phyloP scores from a whole-genome alignment of 92 coral and sea anemone genomes.

The Zoanthus sociatus region DNA sequence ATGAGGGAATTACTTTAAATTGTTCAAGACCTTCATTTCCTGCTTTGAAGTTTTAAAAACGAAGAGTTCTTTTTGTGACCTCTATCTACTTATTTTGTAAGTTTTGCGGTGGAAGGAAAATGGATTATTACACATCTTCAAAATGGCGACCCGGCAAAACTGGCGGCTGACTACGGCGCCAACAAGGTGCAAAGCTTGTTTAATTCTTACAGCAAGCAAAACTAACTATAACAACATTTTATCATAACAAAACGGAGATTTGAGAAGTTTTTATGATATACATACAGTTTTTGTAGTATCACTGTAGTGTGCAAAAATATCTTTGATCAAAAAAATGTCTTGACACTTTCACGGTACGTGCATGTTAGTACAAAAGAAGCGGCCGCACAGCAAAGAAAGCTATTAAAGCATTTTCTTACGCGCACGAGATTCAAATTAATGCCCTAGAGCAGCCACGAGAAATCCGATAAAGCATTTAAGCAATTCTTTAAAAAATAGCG shows the following conservation, averaged over 20 bases:
- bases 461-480: background rate
- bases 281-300: background rate
- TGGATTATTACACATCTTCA: slow-evolving; percentile 90
- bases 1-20: background rate
- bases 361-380: slow-evolving; percentile 13
- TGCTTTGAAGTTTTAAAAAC: background rate
- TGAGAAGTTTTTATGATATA: slow-evolving; percentile 11
- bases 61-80: slow-evolving; percentile 11
- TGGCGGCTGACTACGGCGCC: slow-evolving; percentile 57
- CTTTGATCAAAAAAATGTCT: slow-evolving; percentile 9
- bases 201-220: slow-evolving; percentile 40
- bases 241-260: slow-evolving; percentile 61
- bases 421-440: slow-evolving; percentile 12
- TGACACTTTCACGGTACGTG: slow-evolving; percentile 33
- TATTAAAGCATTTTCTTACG: slow-evolving; percentile 27
- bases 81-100: slow-evolving; percentile 35
- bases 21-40: background rate
- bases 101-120: slow-evolving; percentile 57
- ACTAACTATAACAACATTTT: slow-evolving; percentile 22
- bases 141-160: slow-evolving; percentile 72
- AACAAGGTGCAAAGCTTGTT: slow-evolving; percentile 49
- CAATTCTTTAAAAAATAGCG: background rate
- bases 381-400: slow-evolving; percentile 16
- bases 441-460: slow-evolving; percentile 1
- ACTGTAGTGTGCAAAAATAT: slow-evolving; percentile 11